A percentile compares a stretch with the other conserved stretches of the same genome.
Evolutionary conservation across 2,888 invertebrate species (phyloP).

Genomic region (Cantharis flavilabris): DNA sequence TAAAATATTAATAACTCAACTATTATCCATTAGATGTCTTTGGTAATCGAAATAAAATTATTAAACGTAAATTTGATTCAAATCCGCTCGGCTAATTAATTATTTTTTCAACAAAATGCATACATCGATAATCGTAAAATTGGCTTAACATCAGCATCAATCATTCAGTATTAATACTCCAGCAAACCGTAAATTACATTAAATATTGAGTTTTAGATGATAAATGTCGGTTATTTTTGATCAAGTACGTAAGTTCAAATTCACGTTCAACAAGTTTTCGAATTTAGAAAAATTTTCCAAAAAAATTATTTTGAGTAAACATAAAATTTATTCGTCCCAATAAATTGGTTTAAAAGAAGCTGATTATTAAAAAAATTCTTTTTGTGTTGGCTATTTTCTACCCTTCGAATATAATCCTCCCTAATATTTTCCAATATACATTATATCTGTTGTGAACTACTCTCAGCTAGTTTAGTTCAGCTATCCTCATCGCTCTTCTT

Average conservation of each 20-base stretch:
- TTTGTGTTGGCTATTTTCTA: too few species aligned
- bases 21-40: too few species aligned
- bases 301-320: background rate
- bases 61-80: background rate
- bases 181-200: background rate
- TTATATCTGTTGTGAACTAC: too few species aligned
- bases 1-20: background rate
- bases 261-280: background rate
- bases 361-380: too few species aligned
- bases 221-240: background rate
- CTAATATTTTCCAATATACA: too few species aligned
- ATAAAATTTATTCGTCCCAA: too few species aligned
- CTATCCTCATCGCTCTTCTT: too few species aligned
- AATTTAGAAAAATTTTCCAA: background rate
- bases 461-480: too few species aligned
- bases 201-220: background rate
- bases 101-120: background rate
- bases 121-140: background rate
- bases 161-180: background rate
- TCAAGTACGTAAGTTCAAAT: background rate
- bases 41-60: background rate
- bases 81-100: background rate
- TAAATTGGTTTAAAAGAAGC: too few species aligned
- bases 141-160: background rate
- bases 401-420: too few species aligned